Percentiles rank a stretch among this genome's conserved stretches.
Evolutionary conservation across 2,797 vertebrate species (phyloP).

Genomic region (Apogon hyalosoma): DNA sequence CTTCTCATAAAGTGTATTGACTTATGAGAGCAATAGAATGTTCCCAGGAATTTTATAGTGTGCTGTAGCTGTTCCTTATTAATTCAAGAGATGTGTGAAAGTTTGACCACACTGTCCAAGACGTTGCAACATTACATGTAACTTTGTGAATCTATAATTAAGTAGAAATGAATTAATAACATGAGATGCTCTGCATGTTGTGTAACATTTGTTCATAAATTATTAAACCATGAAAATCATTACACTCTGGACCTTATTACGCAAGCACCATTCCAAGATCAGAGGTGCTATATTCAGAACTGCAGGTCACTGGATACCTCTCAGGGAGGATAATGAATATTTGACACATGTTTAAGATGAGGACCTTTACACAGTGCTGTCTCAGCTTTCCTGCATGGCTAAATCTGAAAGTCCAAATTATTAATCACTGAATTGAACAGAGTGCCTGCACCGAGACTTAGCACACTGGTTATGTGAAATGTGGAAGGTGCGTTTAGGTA

Average conservation of each 20-base stretch:
- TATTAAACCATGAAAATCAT: slow-evolving; percentile 55
- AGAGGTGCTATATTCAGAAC: slow-evolving; percentile 48
- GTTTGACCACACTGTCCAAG: background rate
- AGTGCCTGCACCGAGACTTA: background rate
- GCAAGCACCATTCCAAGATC: slow-evolving; percentile 54
- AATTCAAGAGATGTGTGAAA: slow-evolving; percentile 2
- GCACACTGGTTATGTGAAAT: slow-evolving; percentile 13
- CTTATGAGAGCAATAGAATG: background rate
- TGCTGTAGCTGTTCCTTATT: background rate
- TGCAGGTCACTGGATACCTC: slow-evolving; percentile 30
- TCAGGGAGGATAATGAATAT: slow-evolving; percentile 48
- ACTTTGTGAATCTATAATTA: background rate
- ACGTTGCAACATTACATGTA: background rate
- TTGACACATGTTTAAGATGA: slow-evolving; percentile 56
- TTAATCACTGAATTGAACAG: slow-evolving; percentile 54
- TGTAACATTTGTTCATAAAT: slow-evolving; percentile 67
- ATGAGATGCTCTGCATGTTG: slow-evolving; percentile 46
- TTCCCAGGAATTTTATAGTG: background rate
- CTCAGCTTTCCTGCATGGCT: slow-evolving; percentile 48
- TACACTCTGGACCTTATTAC: slow-evolving; percentile 58
- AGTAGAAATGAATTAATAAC: slow-evolving; percentile 9
- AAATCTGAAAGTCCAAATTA: slow-evolving; percentile 39
- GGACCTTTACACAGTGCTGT: slow-evolving; percentile 49
- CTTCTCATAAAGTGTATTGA: background rate
- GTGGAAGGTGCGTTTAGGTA: slow-evolving; percentile 40